Base-by-base conservation (phyloP, 2,797 vertebrate species). In the Gallinago stenura region DNA sequence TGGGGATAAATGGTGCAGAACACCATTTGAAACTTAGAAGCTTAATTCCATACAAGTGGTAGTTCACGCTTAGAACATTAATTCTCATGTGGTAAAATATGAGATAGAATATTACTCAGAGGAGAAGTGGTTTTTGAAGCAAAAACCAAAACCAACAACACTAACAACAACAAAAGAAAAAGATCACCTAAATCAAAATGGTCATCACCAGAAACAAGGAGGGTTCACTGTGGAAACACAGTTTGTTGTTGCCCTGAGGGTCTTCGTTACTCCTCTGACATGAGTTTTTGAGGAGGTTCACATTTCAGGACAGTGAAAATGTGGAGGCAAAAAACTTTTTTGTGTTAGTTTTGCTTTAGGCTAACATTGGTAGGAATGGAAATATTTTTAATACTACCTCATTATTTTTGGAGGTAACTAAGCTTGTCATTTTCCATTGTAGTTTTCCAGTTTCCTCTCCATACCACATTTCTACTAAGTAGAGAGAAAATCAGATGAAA, bases 381-480 rank as follows among this genome's bases (percentile, higher is more conserved):
- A 95, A 95, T 83, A 33, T 68, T 94, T 92, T 73, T 78, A 92
- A 83, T 92, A 39, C 41, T 65, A 8, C 54, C 30, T 81, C 35
- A 75, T 85, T 80, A 83, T 92, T 92, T 94, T 91, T 94, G 81
- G 68, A 94, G 65, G 72, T 90, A 93, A 56, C 72, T 83, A 51
- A 85, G 54, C 50, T 78, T 87, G 81, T 64, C 2, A 92, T 95
- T 96, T 95, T 96, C 92, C 91, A 53, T 89, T 1, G 2, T 22
- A 93, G 76, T 81, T 93, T 90, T 95, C 93, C 77, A 90, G n/a
- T 93, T 90, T 93, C 86, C 89, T 94, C 53, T 94, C 62, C 84
- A 7, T 80, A 48, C 70, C 33, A 9, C 35, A 13, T 82, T 90
- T 90, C 73, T 95, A 58, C 79, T 79, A 72, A 83, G 69, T 35